These are phyloP conservation scores for Ursus arctos DNA, from an alignment of 2,113 vertebrate genomes.

Conservation along the genomic window DNA sequence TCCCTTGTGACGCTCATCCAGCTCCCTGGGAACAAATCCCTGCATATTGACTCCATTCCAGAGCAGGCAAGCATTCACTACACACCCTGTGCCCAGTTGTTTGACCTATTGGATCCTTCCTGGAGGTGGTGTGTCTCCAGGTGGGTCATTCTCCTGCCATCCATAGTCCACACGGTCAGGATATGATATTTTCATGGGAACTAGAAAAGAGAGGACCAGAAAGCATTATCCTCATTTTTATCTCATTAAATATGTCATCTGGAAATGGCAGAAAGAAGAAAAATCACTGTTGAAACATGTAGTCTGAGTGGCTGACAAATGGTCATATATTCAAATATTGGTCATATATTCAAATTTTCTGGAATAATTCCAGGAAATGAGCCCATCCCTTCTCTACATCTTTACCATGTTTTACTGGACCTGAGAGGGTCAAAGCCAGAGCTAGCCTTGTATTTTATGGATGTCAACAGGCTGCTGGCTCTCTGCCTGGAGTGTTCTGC, in stretches of 20 bases:
- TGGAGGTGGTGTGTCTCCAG: background rate
- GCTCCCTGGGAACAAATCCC: background rate
- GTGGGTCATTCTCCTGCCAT: background rate
- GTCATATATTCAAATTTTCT: constrained; percentile 51
- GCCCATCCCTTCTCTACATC: background rate
- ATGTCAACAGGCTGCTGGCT: constrained; percentile 75
- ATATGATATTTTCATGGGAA: background rate
- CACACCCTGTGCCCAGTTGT: background rate
- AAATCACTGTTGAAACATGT: constrained; percentile 49
- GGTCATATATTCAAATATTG: constrained; percentile 44
- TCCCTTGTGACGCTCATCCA: background rate
- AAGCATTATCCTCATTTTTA: constrained; percentile 46
- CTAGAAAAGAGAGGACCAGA: background rate
- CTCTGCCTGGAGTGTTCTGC: constrained; percentile 7
- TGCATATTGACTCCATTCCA: background rate
- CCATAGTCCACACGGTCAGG: background rate
- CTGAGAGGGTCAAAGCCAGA: constrained; percentile 61
- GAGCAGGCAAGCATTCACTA: background rate
- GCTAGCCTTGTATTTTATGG: constrained; percentile 66
- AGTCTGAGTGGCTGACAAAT: constrained; percentile 51
- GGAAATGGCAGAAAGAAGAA: constrained; percentile 62
- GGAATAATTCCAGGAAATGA: constrained; percentile 62
- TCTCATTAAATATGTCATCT: constrained; percentile 52
- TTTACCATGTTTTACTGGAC: constrained; percentile 60
- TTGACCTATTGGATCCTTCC: background rate